Percentiles rank a stretch among this genome's conserved stretches.
These are phyloP conservation scores for Rhabdornis inornatus DNA, from an alignment of 2,113 vertebrate species.

Conservation along the genomic window DNA sequence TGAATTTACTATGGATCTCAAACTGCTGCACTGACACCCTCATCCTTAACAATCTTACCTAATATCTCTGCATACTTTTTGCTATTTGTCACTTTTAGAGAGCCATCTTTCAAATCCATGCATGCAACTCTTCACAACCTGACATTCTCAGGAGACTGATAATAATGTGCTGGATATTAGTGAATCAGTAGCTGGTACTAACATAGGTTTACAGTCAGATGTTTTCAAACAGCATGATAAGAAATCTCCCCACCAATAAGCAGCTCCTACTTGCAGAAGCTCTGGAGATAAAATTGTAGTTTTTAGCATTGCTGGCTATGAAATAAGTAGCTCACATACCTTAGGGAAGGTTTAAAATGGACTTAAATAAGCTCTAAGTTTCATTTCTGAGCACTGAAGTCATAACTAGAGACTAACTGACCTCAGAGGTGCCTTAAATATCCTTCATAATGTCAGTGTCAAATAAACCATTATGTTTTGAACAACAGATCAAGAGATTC, in stretches of 20 bases:
- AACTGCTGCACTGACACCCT: neutral
- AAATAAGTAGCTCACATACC: neutral
- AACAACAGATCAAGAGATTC: neutral
- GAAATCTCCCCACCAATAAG: neutral
- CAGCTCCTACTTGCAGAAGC: neutral
- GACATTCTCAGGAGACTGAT: neutral
- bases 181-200: neutral
- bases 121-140: neutral
- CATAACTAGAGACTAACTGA: neutral
- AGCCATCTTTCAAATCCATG: neutral
- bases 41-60: neutral
- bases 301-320: neutral
- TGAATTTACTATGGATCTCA: neutral
- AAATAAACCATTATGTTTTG: neutral
- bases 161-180: neutral
- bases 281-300: neutral
- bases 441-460: neutral
- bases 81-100: slow-evolving; percentile 8
- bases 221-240: neutral
- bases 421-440: neutral
- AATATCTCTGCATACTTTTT: neutral
- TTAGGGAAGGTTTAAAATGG: neutral
- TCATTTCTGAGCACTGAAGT: neutral
- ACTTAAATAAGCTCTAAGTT: neutral
- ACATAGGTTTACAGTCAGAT: neutral